Evolutionary conservation across 2,113 vertebrate genomes (phyloP).

Genomic region (Varanus salvator): DNA sequence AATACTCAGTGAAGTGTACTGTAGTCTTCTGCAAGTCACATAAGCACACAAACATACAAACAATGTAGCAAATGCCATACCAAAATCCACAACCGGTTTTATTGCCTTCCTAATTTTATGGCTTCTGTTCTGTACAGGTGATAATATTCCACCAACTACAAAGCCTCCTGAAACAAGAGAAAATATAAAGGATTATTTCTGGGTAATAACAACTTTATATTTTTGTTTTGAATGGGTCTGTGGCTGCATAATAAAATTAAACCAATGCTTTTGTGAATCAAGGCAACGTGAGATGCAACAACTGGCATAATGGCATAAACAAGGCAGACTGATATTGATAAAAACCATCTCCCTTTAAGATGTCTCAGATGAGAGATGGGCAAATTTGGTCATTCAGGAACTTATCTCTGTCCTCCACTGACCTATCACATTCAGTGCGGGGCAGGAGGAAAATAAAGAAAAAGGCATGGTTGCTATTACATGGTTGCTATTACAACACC

Average conservation of each 20-base stretch:
- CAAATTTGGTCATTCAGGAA: no score
- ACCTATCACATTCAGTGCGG: no score
- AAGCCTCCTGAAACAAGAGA: slow-evolving; percentile 71
- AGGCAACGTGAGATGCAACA: neutral
- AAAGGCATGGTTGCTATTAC: no score
- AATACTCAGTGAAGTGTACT: neutral
- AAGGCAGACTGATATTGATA: neutral
- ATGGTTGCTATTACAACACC: no score
- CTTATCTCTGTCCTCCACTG: no score
- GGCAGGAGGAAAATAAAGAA: no score
- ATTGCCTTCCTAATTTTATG: slow-evolving; percentile 31
- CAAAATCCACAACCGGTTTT: slow-evolving; percentile 27
- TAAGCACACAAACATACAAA: neutral
- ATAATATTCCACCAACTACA: slow-evolving; percentile 66
- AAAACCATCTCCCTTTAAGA: neutral
- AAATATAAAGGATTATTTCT: slow-evolving; percentile 19
- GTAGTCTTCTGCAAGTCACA: neutral
- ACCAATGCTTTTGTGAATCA: neutral
- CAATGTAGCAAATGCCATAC: slow-evolving; percentile 61
- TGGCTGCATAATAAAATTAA: no score
- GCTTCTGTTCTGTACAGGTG: slow-evolving; percentile 53
- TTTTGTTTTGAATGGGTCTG: no score
- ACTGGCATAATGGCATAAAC: neutral
- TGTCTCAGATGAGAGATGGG: no score
- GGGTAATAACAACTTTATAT: neutral